Conservation (phyloP, 53 echinoderm and acorn worm genomes). For the Glandiceps talaboti region DNA sequence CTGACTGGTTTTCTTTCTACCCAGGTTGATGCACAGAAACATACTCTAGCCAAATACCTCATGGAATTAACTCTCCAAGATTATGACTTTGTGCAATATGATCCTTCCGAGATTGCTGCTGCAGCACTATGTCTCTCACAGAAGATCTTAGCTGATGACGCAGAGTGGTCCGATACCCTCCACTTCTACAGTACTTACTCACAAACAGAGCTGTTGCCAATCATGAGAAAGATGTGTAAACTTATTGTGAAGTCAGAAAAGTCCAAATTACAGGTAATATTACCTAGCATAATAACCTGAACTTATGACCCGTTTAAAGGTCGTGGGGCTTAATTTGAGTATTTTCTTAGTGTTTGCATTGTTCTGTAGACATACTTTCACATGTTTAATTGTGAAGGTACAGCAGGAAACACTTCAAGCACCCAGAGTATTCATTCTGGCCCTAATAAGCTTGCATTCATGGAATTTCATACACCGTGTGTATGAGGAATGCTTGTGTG, state of each 20-base stretch:
- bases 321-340: too few relatives aligned
- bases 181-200: slow-evolving; percentile 76
- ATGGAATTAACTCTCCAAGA: slow-evolving; percentile 90
- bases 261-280: slow-evolving; percentile 75
- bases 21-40: slow-evolving; percentile 69
- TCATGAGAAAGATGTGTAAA: slow-evolving; percentile 47
- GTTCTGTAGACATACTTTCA: too few relatives aligned
- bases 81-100: slow-evolving; percentile 68
- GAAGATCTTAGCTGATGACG: slow-evolving; percentile 36
- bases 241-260: slow-evolving; percentile 31
- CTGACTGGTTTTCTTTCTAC: neutral
- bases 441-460: too few relatives aligned
- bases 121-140: slow-evolving; percentile 65
- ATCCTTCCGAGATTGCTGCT: slow-evolving; percentile 89
- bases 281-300: too few relatives aligned
- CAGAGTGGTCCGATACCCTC: slow-evolving; percentile 53
- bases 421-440: too few relatives aligned
- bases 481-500: too few relatives aligned
- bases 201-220: slow-evolving; percentile 49
- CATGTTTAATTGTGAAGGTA: too few relatives aligned
- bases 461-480: too few relatives aligned
- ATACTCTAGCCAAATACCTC: slow-evolving; percentile 86
- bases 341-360: too few relatives aligned
- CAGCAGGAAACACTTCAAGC: too few relatives aligned
- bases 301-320: too few relatives aligned